Conservation (phyloP, 2,797 vertebrate genomes). For the Sphenodon punctatus region DNA sequence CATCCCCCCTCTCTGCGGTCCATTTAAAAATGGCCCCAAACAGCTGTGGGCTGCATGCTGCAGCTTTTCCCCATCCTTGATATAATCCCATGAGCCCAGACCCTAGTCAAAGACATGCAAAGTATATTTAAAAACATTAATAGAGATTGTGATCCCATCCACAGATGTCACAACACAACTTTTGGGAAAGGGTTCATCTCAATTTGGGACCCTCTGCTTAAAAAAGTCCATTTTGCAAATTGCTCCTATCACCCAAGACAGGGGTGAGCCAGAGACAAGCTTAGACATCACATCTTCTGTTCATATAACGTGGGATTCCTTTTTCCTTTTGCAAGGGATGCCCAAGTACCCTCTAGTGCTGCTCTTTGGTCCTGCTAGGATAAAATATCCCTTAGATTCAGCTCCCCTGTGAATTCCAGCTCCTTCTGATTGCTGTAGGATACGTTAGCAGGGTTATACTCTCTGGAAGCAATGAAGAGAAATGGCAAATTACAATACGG, state of each 20-base stretch:
- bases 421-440: not conserved
- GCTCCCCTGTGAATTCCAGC: not conserved
- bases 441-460: not conserved
- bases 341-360: fast-evolving
- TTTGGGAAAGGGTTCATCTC: too few relatives aligned
- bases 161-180: too few relatives aligned
- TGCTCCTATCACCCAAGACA: not conserved
- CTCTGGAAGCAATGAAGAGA: not conserved
- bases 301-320: not conserved
- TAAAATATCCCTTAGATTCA: not conserved
- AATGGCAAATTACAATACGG: not conserved
- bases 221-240: not conserved
- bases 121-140: too few relatives aligned
- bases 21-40: too few relatives aligned
- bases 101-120: too few relatives aligned
- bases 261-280: too few relatives aligned
- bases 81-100: too few relatives aligned
- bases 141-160: too few relatives aligned
- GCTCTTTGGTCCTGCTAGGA: not conserved
- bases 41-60: too few relatives aligned
- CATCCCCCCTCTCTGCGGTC: too few relatives aligned
- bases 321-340: not conserved
- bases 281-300: too few relatives aligned
- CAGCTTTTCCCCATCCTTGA: too few relatives aligned
- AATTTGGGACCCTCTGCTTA: fast-evolving